phyloP scores from a whole-genome alignment of 1,140 invertebrate genomes.

The Nymphalis io region DNA sequence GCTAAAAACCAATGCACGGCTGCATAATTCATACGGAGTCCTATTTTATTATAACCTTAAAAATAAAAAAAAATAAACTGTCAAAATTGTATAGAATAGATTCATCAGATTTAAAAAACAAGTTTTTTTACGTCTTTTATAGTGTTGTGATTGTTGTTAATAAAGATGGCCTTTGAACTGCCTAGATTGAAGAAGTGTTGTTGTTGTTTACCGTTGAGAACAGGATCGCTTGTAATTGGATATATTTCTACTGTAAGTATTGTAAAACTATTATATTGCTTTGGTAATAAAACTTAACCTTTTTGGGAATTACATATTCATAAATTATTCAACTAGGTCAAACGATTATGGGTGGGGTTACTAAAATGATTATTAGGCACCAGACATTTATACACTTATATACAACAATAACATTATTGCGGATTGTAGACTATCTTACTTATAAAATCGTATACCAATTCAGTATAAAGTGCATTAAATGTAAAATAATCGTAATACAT shows the following conservation, averaged over 20 bases:
- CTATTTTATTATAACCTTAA: conserved; percentile 21
- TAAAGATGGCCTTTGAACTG: conserved; percentile 50
- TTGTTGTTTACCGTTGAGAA: conserved; percentile 59
- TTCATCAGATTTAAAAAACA: not conserved
- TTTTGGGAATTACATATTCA: too few relatives aligned
- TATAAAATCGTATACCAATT: too few relatives aligned
- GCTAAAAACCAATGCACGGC: conserved; percentile 24
- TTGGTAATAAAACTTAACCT: not conserved
- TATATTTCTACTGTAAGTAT: conserved; percentile 68
- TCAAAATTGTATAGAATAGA: not conserved
- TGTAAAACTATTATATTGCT: not conserved
- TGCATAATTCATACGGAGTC: conserved; percentile 2
- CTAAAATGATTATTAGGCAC: too few relatives aligned
- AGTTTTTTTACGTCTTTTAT: not conserved
- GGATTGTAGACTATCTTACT: too few relatives aligned
- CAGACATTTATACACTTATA: too few relatives aligned
- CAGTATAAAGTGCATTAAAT: too few relatives aligned
- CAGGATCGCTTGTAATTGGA: conserved; percentile 62
- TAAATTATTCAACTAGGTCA: too few relatives aligned
- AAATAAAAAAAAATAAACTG: conserved; percentile 4
- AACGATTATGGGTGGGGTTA: too few relatives aligned
- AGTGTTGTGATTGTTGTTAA: conserved; percentile 14
- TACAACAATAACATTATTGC: too few relatives aligned
- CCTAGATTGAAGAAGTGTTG: conserved; percentile 62
- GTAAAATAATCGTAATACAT: too few relatives aligned